phyloP scores from a whole-genome alignment of 2,797 vertebrate species.

The Aselliscus stoliczkanus region DNA sequence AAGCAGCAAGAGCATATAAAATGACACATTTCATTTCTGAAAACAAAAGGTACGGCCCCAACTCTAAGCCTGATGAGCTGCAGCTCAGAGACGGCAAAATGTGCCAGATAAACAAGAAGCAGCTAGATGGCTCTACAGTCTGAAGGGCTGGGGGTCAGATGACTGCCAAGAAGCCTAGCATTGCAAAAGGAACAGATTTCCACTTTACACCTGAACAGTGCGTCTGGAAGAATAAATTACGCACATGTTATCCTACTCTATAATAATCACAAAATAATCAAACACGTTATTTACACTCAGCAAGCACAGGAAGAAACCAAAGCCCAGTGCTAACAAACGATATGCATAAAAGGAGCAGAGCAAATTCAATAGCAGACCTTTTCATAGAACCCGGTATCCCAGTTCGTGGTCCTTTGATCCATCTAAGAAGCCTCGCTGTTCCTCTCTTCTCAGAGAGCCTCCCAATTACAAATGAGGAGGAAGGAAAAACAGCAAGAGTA shows the following conservation, averaged over 20 bases:
- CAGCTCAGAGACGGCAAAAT: not conserved
- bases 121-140: not conserved
- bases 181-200: not conserved
- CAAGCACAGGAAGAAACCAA: conserved; percentile 28
- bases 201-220: not conserved
- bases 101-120: not conserved
- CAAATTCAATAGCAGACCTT: conserved; percentile 68
- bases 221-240: not conserved
- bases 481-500: conserved; percentile 65
- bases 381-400: conserved; percentile 49
- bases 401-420: conserved; percentile 19
- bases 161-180: not conserved
- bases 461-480: conserved; percentile 61
- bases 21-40: conserved; percentile 1
- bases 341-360: conserved; percentile 43
- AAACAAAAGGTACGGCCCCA: not conserved
- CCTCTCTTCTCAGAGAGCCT: conserved; percentile 45
- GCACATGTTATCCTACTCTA: not conserved
- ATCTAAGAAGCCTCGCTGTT: conserved; percentile 33
- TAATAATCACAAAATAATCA: not conserved
- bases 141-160: not conserved
- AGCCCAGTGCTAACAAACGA: not conserved
- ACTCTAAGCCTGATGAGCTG: not conserved
- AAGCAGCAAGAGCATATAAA: not conserved
- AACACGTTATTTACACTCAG: not conserved